Conservation (phyloP, 1,140 invertebrate species). For the Melipona quadrifasciata region DNA sequence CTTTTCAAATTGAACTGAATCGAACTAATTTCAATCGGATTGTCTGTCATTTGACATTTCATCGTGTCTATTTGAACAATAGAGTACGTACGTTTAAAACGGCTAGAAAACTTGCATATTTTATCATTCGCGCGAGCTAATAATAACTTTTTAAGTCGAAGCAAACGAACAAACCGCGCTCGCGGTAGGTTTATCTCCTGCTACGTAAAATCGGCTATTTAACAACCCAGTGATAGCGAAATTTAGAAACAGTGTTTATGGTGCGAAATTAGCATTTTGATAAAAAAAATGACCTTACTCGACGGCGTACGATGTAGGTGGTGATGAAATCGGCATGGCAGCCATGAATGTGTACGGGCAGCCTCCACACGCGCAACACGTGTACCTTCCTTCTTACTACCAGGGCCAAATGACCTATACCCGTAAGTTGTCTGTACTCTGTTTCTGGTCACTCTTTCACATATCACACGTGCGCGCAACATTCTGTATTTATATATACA, state of each 20-base stretch:
- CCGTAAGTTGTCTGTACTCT: constrained; percentile 85
- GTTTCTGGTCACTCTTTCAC: constrained; percentile 67
- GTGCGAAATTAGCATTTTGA: constrained; percentile 71
- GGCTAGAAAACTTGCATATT: background rate
- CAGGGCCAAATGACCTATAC: constrained; percentile 89
- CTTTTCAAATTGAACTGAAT: background rate
- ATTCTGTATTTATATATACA: constrained; percentile 36
- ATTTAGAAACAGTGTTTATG: constrained; percentile 67
- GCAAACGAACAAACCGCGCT: constrained; percentile 46
- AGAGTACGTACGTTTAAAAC: background rate
- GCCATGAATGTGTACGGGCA: constrained; percentile 86
- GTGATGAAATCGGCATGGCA: constrained; percentile 87
- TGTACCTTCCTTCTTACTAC: constrained; percentile 89
- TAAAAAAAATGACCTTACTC: constrained; percentile 75
- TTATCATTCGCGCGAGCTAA: background rate
- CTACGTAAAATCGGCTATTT: constrained; percentile 46
- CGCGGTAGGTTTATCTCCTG: constrained; percentile 16
- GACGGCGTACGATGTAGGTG: constrained; percentile 82
- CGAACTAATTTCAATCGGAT: background rate
- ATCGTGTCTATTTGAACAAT: no score
- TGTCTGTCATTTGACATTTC: background rate
- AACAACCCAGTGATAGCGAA: constrained; percentile 74
- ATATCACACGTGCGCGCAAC: constrained; percentile 54
- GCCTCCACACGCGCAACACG: constrained; percentile 89
- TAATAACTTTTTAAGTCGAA: background rate